Evolutionary conservation across 2,888 invertebrate species (phyloP).

Genomic region (Leucoptera coffeella): DNA sequence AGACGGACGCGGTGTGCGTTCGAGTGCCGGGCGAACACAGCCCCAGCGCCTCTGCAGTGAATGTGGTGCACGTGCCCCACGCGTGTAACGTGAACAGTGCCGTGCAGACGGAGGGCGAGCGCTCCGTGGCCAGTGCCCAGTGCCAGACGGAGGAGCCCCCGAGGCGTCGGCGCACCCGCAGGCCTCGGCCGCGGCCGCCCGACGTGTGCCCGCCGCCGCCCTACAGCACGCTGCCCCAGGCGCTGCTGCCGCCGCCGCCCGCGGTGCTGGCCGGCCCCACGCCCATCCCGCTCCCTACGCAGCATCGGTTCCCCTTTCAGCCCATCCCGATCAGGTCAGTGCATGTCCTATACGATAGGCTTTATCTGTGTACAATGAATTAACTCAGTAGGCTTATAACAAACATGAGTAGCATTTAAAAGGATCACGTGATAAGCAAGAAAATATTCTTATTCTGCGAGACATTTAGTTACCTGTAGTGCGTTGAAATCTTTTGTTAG

Average conservation of each 20-base stretch:
- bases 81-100: conserved; percentile 41
- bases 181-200: conserved; percentile 25
- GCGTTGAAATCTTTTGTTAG: conserved; percentile 33
- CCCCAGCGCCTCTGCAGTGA: conserved; percentile 52
- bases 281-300: conserved; percentile 6
- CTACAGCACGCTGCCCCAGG: conserved; percentile 29
- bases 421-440: too few relatives aligned
- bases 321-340: conserved; percentile 48
- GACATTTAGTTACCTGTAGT: too few relatives aligned
- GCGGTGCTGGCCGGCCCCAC: conserved; percentile 14
- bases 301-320: conserved; percentile 30
- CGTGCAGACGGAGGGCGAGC: conserved; percentile 42
- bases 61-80: conserved; percentile 43
- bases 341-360: too few relatives aligned
- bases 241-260: conserved; percentile 13
- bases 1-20: conserved; percentile 47
- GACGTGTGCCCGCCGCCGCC: conserved; percentile 35
- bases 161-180: conserved; percentile 44
- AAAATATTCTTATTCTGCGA: too few relatives aligned
- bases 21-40: conserved; percentile 46
- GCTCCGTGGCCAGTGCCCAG: conserved; percentile 69
- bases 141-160: conserved; percentile 65
- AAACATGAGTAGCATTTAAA: too few relatives aligned
- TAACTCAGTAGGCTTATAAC: too few relatives aligned
- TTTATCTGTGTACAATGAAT: too few relatives aligned